Conservation (phyloP, 2,888 invertebrate genomes). For the Eristalinus sepulchralis region DNA sequence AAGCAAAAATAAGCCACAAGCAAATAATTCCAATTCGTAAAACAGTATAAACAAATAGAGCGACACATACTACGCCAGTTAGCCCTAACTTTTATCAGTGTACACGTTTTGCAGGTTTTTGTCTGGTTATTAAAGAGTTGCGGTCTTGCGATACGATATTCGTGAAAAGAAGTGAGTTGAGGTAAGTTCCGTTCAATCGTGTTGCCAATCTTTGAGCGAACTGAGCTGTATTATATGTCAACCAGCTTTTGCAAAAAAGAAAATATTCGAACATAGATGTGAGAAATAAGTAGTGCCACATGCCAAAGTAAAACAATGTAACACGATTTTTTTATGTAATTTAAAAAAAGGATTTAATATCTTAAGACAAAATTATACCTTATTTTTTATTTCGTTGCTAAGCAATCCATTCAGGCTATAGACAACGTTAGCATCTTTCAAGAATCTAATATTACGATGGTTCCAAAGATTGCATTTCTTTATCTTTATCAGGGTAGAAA, state of each 20-base stretch:
- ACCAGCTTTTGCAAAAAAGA: slow-evolving; percentile 47
- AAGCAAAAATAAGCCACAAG: not conserved
- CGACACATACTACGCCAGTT: slow-evolving; percentile 31
- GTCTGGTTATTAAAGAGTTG: slow-evolving; percentile 24
- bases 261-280: slow-evolving; percentile 14
- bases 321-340: too few species aligned
- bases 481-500: too few species aligned
- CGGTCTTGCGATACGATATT: slow-evolving; percentile 23
- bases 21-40: not conserved
- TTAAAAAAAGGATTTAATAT: too few species aligned
- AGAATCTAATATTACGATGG: too few species aligned
- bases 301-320: not conserved
- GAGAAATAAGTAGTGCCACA: not conserved
- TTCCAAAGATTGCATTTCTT: too few species aligned
- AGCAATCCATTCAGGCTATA: too few species aligned
- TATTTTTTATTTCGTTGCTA: too few species aligned
- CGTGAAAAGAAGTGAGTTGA: slow-evolving; percentile 16
- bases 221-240: slow-evolving; percentile 57
- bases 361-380: too few species aligned
- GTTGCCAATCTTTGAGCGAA: slow-evolving; percentile 32
- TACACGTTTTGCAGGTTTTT: slow-evolving; percentile 58
- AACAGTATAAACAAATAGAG: slow-evolving; percentile 31
- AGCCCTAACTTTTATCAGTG: slow-evolving; percentile 40
- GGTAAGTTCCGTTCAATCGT: slow-evolving; percentile 13
- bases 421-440: too few species aligned